phyloP scores from a whole-genome alignment of 2,888 invertebrate species.

The Boloria selene region DNA sequence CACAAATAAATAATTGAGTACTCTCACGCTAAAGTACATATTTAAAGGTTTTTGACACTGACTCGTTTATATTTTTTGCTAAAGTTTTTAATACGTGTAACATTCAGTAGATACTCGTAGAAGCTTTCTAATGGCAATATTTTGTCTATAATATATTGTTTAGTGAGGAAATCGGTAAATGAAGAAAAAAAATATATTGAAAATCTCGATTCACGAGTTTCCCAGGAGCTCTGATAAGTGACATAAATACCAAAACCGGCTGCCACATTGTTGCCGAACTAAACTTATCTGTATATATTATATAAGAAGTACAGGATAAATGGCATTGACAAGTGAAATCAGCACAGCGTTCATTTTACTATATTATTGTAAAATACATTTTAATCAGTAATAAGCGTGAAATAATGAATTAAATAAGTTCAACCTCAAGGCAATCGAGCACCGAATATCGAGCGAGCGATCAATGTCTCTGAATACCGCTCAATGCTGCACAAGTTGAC shows the following conservation, averaged over 20 bases:
- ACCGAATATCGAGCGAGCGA: neutral
- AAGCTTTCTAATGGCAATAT: no score
- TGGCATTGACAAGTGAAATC: slow-evolving; percentile 20
- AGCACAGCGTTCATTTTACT: slow-evolving; percentile 14
- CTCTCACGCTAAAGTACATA: neutral
- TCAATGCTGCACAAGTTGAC: no score
- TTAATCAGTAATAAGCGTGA: slow-evolving; percentile 19
- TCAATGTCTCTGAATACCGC: neutral
- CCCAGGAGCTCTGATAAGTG: neutral
- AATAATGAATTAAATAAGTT: slow-evolving; percentile 16
- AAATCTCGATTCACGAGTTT: neutral
- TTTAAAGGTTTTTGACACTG: slow-evolving; percentile 8
- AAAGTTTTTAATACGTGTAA: neutral
- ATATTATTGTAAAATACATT: slow-evolving; percentile 15
- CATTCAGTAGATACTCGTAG: neutral
- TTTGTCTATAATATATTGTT: no score
- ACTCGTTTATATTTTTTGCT: slow-evolving; percentile 6
- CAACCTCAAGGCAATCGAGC: slow-evolving; percentile 14
- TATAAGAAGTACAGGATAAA: neutral
- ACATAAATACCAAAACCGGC: neutral
- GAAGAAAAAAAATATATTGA: neutral
- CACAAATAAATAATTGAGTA: neutral
- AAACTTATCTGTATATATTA: neutral
- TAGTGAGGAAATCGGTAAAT: no score
- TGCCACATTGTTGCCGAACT: neutral